These are phyloP conservation scores for Oceanodroma tethys DNA, from an alignment of 2,113 vertebrate species.

Conservation along the genomic window DNA sequence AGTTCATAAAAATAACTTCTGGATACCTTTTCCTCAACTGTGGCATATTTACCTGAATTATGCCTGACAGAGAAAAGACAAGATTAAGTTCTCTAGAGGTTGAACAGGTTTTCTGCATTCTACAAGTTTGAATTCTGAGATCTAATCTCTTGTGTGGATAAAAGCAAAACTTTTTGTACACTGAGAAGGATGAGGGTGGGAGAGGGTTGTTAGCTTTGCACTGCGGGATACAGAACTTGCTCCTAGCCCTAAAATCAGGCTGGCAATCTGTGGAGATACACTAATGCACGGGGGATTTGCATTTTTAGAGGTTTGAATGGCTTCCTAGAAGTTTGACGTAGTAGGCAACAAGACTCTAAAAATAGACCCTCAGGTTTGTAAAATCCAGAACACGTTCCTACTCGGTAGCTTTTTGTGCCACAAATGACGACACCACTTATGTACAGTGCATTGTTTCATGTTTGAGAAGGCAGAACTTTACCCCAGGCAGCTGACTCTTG, in stretches of 20 bases:
- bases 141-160: neutral
- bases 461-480: neutral
- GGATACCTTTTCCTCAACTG: neutral
- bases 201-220: neutral
- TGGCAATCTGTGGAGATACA: neutral
- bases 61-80: neutral
- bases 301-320: neutral
- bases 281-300: accelerated
- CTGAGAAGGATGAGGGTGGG: neutral
- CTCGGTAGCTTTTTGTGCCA: neutral
- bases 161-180: neutral
- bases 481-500: neutral
- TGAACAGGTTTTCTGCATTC: neutral
- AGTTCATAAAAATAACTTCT: slow-evolving; percentile 42
- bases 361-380: neutral
- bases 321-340: neutral
- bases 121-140: neutral
- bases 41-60: neutral
- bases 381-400: neutral
- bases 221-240: neutral
- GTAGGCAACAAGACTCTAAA: neutral
- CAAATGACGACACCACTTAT: neutral
- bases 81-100: neutral
- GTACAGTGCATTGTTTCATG: neutral
- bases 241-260: neutral